These are phyloP conservation scores for Lochmaea crataegi DNA, from an alignment of 2,888 invertebrate genomes.

Conservation along the genomic window DNA sequence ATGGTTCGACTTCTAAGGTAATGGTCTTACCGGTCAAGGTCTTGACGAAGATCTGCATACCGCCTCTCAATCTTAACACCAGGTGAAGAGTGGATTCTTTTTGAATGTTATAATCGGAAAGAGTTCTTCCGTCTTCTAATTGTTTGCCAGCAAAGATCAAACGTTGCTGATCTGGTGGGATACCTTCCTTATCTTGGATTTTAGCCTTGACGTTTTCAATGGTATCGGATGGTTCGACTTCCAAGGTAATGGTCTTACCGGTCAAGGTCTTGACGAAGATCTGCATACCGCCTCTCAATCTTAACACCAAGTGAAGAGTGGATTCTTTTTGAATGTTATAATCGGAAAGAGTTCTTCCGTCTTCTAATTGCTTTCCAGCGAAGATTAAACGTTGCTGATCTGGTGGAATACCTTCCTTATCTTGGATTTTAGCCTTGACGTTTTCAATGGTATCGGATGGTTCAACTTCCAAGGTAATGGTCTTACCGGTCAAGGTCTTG, in stretches of 20 bases:
- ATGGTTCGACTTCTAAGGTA: constrained; percentile 71
- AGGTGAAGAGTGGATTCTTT: constrained; percentile 72
- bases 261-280: constrained; percentile 69
- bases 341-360: constrained; percentile 87
- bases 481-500: constrained; percentile 93
- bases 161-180: constrained; percentile 71
- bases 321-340: constrained; percentile 96
- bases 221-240: constrained; percentile 73
- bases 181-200: constrained; percentile 70
- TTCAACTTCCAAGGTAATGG: constrained; percentile 92
- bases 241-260: constrained; percentile 70
- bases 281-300: constrained; percentile 87
- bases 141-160: constrained; percentile 77
- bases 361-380: constrained; percentile 94
- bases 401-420: constrained; percentile 69
- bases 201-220: constrained; percentile 75
- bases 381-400: constrained; percentile 83
- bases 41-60: constrained; percentile 74
- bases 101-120: constrained; percentile 75
- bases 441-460: constrained; percentile 93
- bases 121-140: constrained; percentile 77
- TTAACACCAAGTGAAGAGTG: constrained; percentile 86
- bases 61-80: constrained; percentile 67
- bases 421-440: constrained; percentile 92
- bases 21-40: constrained; percentile 70